Percentiles rank a stretch among this genome's conserved stretches.
phyloP scores from a whole-genome alignment of 2,113 vertebrate genomes.

The Melanotaenia duboulayi region DNA sequence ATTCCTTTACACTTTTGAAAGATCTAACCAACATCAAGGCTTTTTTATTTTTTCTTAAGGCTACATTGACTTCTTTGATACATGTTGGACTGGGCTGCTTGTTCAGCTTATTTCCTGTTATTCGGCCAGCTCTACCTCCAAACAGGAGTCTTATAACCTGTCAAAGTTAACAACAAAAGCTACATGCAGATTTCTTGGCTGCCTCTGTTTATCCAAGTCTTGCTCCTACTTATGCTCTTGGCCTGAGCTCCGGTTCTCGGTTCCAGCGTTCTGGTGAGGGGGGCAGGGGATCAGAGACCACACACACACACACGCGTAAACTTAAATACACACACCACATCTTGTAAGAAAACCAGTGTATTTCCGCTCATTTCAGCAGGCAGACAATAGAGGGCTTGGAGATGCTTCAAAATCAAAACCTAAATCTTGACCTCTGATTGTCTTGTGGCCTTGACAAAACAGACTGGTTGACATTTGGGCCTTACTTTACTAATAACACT shows the following conservation, averaged over 20 bases:
- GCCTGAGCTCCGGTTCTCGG: conserved; percentile 43
- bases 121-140: conserved; percentile 26
- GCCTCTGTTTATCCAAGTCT: conserved; percentile 48
- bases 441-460: conserved; percentile 1
- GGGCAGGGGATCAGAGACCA: conserved; percentile 73
- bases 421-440: conserved; percentile 34
- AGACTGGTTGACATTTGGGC: background rate
- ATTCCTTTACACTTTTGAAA: conserved; percentile 37
- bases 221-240: conserved; percentile 58
- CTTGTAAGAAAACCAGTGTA: conserved; percentile 37
- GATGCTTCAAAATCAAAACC: background rate
- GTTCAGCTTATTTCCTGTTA: conserved; percentile 48
- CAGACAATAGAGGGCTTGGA: conserved; percentile 25
- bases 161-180: conserved; percentile 59
- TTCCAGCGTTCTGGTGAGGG: conserved; percentile 59
- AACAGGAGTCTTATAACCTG: conserved; percentile 36
- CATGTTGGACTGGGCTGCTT: background rate
- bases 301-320: conserved; percentile 58
- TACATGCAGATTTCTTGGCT: conserved; percentile 59
- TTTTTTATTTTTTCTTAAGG: background rate
- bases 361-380: conserved; percentile 45
- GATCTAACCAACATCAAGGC: conserved; percentile 39
- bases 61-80: conserved; percentile 36
- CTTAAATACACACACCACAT: conserved; percentile 31
- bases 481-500: background rate